Evolutionary conservation across 2,113 vertebrate species (phyloP).

Genomic region (Dipodomys stephensi): DNA sequence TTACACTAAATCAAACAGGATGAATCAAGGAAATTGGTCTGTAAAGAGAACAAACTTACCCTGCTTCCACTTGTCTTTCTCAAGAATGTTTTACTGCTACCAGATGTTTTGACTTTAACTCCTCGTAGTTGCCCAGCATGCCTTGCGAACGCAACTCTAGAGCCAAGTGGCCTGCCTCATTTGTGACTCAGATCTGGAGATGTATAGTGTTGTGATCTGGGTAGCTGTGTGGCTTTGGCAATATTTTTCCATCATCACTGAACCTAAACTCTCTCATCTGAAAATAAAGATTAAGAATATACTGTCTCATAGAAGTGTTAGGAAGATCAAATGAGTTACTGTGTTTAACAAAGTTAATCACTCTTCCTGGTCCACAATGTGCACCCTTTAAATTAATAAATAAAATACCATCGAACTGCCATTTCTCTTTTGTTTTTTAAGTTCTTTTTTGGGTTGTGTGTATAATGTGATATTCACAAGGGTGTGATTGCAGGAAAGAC

Average conservation of each 20-base stretch:
- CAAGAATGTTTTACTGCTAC: not conserved
- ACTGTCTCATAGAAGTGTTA: not conserved
- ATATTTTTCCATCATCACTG: not conserved
- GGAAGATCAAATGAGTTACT: not conserved
- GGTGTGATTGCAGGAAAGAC: not conserved
- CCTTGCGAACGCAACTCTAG: rapidly evolving
- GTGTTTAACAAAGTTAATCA: not conserved
- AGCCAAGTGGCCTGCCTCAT: no score
- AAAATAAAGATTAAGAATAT: not conserved
- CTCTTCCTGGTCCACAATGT: not conserved
- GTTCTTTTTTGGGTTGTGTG: not conserved
- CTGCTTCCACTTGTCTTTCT: not conserved
- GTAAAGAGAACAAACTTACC: not conserved
- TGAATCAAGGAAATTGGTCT: not conserved
- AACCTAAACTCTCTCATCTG: not conserved
- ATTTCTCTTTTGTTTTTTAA: not conserved
- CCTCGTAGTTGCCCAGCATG: not conserved
- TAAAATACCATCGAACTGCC: not conserved
- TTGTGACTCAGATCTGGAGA: not conserved
- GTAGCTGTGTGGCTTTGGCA: not conserved
- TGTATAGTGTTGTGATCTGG: not conserved
- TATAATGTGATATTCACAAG: not conserved
- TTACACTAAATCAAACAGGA: not conserved
- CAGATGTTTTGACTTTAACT: not conserved
- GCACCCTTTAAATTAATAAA: not conserved